These are phyloP conservation scores for Apostichopus parvimensis DNA, from an alignment of 35 echinoderm and acorn worm genomes.

Conservation along the genomic window DNA sequence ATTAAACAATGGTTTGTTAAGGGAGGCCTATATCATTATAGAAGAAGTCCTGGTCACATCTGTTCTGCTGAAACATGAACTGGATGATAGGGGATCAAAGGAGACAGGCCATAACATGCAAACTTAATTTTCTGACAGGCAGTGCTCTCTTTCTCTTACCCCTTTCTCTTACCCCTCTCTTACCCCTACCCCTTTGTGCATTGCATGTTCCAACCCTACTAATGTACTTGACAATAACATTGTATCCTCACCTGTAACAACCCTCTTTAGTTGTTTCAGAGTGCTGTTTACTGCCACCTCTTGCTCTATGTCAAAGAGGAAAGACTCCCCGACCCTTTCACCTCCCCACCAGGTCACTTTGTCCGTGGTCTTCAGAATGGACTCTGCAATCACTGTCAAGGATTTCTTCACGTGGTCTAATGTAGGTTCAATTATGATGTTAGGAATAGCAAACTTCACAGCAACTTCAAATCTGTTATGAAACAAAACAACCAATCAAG, in stretches of 20 bases:
- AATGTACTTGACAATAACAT: not conserved
- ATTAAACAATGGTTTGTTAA: too few relatives aligned
- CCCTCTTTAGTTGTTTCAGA: conserved; percentile 73
- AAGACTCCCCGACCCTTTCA: conserved; percentile 64
- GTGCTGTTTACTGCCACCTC: conserved; percentile 73
- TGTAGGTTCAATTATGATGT: conserved; percentile 96
- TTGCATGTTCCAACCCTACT: not conserved
- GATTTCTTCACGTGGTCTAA: conserved; percentile 79
- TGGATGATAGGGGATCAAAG: too few relatives aligned
- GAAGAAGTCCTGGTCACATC: too few relatives aligned
- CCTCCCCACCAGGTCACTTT: conserved; percentile 90
- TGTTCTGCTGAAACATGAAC: too few relatives aligned
- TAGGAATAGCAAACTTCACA: conserved; percentile 95
- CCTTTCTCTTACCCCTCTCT: not conserved
- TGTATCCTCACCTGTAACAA: conserved; percentile 77
- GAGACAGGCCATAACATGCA: too few relatives aligned
- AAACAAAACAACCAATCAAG: not conserved
- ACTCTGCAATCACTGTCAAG: conserved; percentile 63
- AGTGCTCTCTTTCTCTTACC: not conserved
- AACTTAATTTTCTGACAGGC: not conserved
- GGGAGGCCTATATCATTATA: too few relatives aligned
- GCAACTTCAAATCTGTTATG: conserved; percentile 88
- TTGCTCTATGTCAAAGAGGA: conserved; percentile 68
- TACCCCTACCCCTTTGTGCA: not conserved
- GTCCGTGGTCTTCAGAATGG: conserved; percentile 70